These are phyloP conservation scores for Rhopalosiphum maidis DNA, from an alignment of 1,140 invertebrate species.

Conservation along the genomic window DNA sequence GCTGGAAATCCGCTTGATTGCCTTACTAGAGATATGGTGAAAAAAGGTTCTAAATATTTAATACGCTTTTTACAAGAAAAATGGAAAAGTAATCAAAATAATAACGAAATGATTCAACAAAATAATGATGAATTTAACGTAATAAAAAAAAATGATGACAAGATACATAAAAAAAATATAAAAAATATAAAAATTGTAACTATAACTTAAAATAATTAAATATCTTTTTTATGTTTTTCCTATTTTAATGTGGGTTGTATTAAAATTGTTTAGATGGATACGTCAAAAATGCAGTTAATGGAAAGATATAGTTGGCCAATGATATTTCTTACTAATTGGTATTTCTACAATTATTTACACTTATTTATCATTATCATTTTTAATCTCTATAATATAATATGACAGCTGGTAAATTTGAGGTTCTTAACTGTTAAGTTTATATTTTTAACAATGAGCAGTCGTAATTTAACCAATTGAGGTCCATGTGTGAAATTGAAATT, in stretches of 20 bases:
- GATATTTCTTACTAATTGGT: constrained; percentile 51
- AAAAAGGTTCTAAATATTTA: constrained; percentile 54
- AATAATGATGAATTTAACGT: neutral
- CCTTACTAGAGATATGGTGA: constrained; percentile 3
- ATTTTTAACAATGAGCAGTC: no score
- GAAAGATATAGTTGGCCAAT: constrained; percentile 54
- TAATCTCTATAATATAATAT: neutral
- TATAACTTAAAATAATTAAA: neutral
- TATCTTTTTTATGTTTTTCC: neutral
- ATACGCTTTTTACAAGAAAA: constrained; percentile 35
- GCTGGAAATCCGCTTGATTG: constrained; percentile 43
- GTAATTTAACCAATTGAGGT: no score
- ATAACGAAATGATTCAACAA: neutral
- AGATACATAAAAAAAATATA: neutral
- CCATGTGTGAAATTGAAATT: no score
- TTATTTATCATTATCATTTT: neutral
- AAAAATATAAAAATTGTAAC: constrained; percentile 24
- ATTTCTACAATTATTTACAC: neutral
- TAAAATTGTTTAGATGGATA: constrained; percentile 1
- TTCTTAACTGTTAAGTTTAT: no score
- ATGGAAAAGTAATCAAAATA: constrained; percentile 26
- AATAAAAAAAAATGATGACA: neutral
- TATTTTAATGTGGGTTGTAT: neutral
- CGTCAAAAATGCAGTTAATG: constrained; percentile 33
- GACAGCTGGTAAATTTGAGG: no score